Base-by-base conservation (phyloP, 2,888 invertebrate species). In the Oscheius myriophilus region DNA sequence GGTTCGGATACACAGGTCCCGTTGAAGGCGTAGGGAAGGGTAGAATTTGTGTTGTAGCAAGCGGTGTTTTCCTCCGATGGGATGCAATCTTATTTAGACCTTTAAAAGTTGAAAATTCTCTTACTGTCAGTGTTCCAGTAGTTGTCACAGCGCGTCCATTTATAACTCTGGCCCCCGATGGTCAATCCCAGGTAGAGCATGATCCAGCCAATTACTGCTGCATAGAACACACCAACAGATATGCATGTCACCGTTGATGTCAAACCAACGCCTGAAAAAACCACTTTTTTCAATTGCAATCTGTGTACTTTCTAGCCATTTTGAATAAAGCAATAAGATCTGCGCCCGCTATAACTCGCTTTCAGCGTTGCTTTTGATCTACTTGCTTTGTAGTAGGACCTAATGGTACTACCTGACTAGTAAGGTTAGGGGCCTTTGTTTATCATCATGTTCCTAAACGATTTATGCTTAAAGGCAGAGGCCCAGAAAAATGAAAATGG, bases 201-300 rank as follows among this genome's bases (percentile, higher is more conserved):
- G 23, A 73, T 66, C 84, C 82, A 84, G 11, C 79, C 76, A 41
- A 84, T 75, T 64, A 84, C 78, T 33, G 81, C 67, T 58, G 81
- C 81, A 73, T 80, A 83, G 71, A 80, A 84, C 52, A 82, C 63
- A 23, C 72, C 70, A 46, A 81, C 73, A 21, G 54, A 90, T 89
- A 95, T 94, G 79, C 95, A 94, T 87, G 95, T 93, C 87, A 95
- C 92, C 87, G 93, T 94, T 70, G 94, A 94, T 18, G 42, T 18
- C 21, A 12, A 21, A 11, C 52, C 61, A 16, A 61, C 25, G n/a
- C 61, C 61, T 33, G 33, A 33, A 33, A 9, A 33, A 33, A n/a
- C n/a, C n/a, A n/a, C n/a, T n/a, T n/a, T n/a, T n/a, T n/a, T n/a
- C n/a, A n/a, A n/a, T n/a, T n/a, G n/a, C n/a, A n/a, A n/a, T n/a